Evolutionary conservation across 2,113 vertebrate genomes (phyloP), one percentile per base, ranked within the genome.

Genomic region (Gulo gulo): DNA sequence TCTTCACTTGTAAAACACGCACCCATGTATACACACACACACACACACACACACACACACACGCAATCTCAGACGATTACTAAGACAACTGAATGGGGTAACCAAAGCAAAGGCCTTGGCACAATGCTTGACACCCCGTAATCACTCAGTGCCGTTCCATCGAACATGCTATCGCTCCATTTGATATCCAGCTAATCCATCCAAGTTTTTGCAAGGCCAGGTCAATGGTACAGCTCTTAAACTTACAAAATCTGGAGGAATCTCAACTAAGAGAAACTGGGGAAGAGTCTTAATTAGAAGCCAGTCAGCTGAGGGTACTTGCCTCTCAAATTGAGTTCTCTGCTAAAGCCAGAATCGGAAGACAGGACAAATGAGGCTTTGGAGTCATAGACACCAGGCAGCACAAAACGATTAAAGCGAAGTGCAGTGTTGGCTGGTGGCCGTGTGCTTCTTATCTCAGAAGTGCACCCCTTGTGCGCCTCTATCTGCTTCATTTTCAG

Each of bases 401-500:
- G 15, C n/a, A 26, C 12, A 69, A 21, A 45, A 31, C 78, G 91
- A 97, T 97, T 67, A 95, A 50, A 85, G 63, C 61, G 12, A 45
- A 87, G 55, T 55, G 74, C 88, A 42, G 12, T 47, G 88, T 65
- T 94, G 97, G 82, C 97, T 61, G 45, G 50, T 18, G 61, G 92
- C 47, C 1, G 1, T 23, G 4, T 14, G 9, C 85, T 71, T 65
- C 73, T 92, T 95, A 95, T 94, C 95, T 95, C 7, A 2, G 59
- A 73, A 90, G 20, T 4, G 31, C 92, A 92, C 80, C 36, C 82
- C 69, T 67, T 31, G 16, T 61, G 85, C 2, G 24, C 55, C 86
- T 92, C 63, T 39, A 39, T 96, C 95, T 92, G 85, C 88, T 93
- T 95, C 93, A 91, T 93, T 93, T 93, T 67, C 55, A 61, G 88